phyloP scores from a whole-genome alignment of 2,888 invertebrate species.

The Ectemnius continuus region DNA sequence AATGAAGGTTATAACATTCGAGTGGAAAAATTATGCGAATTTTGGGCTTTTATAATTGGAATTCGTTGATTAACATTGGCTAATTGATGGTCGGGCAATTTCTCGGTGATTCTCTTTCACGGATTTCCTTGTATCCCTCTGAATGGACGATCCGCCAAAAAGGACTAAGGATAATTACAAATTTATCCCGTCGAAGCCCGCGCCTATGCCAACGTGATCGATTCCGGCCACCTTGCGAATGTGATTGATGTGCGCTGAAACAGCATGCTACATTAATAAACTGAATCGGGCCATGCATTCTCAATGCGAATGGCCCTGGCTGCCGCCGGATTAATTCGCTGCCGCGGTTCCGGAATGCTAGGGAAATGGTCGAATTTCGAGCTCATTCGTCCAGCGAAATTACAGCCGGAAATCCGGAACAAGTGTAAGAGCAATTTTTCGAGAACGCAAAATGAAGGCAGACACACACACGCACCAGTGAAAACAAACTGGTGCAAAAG shows the following conservation, averaged over 20 bases:
- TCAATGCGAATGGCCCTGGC: constrained; percentile 33
- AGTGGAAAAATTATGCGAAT: no score
- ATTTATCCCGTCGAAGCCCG: constrained; percentile 90
- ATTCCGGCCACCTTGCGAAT: constrained; percentile 90
- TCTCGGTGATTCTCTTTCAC: neutral
- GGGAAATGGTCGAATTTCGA: no score
- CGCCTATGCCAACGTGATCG: constrained; percentile 92
- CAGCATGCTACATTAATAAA: constrained; percentile 48
- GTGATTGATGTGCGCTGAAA: constrained; percentile 89
- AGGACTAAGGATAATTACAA: constrained; percentile 77
- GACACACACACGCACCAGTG: no score
- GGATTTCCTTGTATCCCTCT: constrained; percentile 31
- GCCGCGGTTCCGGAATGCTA: neutral
- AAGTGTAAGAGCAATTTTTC: no score
- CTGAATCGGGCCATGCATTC: constrained; percentile 12
- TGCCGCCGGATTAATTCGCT: neutral
- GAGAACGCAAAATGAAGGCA: no score
- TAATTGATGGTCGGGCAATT: neutral
- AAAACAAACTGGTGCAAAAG: no score
- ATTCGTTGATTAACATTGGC: no score
- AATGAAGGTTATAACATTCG: no score
- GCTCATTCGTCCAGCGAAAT: no score
- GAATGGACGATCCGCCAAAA: constrained; percentile 38
- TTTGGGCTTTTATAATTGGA: no score
- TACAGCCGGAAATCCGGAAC: no score